Conservation (phyloP, 2,797 vertebrate species). For the Harpagifer antarcticus region DNA sequence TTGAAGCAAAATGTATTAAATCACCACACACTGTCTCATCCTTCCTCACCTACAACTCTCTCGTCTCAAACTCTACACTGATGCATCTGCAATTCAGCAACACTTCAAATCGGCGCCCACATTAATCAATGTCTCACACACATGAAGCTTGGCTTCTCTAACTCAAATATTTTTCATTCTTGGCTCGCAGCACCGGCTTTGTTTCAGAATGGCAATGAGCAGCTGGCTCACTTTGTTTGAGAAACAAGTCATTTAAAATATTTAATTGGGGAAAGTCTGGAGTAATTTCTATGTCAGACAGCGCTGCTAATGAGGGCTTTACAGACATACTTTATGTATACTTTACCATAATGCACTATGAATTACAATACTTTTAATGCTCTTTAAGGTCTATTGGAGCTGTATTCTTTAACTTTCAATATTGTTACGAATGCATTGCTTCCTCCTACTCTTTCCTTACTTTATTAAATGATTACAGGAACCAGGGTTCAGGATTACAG, state of each 20-base stretch:
- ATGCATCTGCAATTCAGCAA: conserved; percentile 43
- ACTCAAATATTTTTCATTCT: conserved; percentile 24
- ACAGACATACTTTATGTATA: conserved; percentile 20
- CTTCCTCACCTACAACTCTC: conserved; percentile 8
- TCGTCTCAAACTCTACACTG: conserved; percentile 34
- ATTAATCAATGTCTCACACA: conserved; percentile 58
- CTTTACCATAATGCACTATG: conserved; percentile 19
- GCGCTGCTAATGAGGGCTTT: not conserved
- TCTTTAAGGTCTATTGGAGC: not conserved
- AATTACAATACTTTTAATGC: conserved; percentile 20
- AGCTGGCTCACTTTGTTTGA: conserved; percentile 36
- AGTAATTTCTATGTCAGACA: conserved; percentile 20
- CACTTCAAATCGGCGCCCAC: conserved; percentile 36
- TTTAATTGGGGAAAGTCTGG: conserved; percentile 22
- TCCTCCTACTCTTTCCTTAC: conserved; percentile 12
- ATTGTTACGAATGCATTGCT: conserved; percentile 17
- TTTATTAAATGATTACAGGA: conserved; percentile 51
- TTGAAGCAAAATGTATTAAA: conserved; percentile 20
- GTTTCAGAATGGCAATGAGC: conserved; percentile 19
- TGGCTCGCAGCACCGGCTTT: conserved; percentile 20
- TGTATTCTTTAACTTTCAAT: conserved; percentile 4
- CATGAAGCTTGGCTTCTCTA: conserved; percentile 27
- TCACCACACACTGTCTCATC: conserved; percentile 1
- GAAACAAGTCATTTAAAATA: conserved; percentile 11
- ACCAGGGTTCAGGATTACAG: conserved; percentile 52